A percentile compares a stretch with the other conserved stretches of the same genome.
Evolutionary conservation across 2,113 vertebrate genomes (phyloP).

Genomic region (Saguinus imperator): DNA sequence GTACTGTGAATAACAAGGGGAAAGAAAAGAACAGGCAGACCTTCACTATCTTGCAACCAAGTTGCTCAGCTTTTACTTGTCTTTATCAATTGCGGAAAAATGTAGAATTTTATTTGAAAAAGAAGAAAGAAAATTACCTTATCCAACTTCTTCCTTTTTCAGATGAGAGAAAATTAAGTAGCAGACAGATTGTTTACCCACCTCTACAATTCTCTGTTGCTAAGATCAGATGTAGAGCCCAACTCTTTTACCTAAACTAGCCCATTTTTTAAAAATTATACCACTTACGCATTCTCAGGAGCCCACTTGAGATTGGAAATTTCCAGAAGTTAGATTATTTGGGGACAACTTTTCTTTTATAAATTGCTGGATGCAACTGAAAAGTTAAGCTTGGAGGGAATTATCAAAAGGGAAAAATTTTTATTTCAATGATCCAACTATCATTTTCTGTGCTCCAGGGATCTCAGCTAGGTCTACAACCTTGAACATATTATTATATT

Average conservation of each 20-base stretch:
- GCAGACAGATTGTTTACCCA: background rate
- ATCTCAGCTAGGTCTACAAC: background rate
- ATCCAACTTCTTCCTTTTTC: background rate
- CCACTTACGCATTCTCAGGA: background rate
- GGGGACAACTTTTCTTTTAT: background rate
- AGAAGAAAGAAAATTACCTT: constrained; percentile 23
- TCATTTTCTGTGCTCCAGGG: background rate
- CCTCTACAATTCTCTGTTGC: background rate
- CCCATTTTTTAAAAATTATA: background rate
- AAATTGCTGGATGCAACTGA: background rate
- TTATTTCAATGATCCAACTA: background rate
- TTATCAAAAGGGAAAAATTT: background rate
- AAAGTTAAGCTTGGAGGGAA: background rate
- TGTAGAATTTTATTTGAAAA: background rate
- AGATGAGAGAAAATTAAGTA: background rate
- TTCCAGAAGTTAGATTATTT: constrained; percentile 1
- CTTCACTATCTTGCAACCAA: background rate
- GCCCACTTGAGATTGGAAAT: background rate
- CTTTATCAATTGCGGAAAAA: background rate
- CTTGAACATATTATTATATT: no score
- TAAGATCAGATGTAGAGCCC: background rate
- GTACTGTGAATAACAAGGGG: background rate
- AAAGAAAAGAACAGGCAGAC: background rate
- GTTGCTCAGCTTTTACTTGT: background rate
- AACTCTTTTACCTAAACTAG: background rate